Base-by-base conservation (phyloP, 2,888 invertebrate genomes). In the Dendrolimus houi region DNA sequence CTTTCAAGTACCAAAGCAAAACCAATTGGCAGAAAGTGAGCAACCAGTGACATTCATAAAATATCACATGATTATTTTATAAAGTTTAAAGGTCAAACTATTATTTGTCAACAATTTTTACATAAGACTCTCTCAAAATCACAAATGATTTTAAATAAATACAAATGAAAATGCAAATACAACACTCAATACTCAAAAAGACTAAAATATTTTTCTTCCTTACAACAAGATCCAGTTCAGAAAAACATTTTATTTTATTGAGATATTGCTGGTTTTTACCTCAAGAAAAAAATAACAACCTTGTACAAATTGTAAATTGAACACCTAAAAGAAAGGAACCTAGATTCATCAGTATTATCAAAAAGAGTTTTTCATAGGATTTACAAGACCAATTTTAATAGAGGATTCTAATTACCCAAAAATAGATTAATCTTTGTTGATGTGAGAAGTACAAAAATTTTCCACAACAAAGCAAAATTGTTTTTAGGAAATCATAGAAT, bases 321-420 rank as follows among this genome's bases (percentile, higher is more conserved):
- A 42, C 54, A 58, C 52, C 54, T 57, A 41, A 56, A 56, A 59
- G 54, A 57, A 59, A 58, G 55, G 8, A 58, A 56, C 55, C 53
- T 54, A 53, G 58, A 58, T 52, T 57, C 55, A 55, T 55, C 55
- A 29, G 6, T 6, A 29, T 29, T 29, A 29, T 29, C 6, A 54
- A 54, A 59, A 57, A 54, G 52, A 59, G 58, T 59, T 47, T 59
- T 59, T 57, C 52, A 54, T 54, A 55, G 17, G 52, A 57, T 53
- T 41, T 58, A 58, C 55, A 58, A 54, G 57, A 56, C 13, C 42
- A 53, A 57, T 57, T 61, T 59, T 56, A 58, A 58, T 58, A 57
- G 57, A 14, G 59, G 56, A 54, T 59, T 59, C 52, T 52, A 55
- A 9, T 53, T 54, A 14, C 57, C 54, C 17, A 57, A 57, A n/a